Conservation (phyloP, 2,888 invertebrate genomes). For the Oscheius sp. region DNA sequence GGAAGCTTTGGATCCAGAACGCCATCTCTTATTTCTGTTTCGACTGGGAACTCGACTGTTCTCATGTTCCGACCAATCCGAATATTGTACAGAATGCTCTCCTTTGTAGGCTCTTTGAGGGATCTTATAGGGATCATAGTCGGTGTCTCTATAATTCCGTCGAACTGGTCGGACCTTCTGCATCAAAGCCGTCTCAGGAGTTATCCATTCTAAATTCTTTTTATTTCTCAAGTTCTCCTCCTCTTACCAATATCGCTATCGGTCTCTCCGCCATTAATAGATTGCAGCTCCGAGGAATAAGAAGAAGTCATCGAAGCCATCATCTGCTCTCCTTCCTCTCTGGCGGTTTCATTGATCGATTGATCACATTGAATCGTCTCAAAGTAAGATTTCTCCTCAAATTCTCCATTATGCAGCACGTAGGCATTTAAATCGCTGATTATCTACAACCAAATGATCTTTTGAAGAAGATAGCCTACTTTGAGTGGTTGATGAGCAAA, state of each 20-base stretch:
- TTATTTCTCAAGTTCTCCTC: background rate
- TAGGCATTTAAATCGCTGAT: constrained; percentile 39
- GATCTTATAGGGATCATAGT: constrained; percentile 50
- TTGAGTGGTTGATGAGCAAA: constrained; percentile 47
- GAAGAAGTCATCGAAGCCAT: constrained; percentile 67
- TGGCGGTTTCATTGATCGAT: constrained; percentile 2
- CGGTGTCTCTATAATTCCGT: constrained; percentile 28
- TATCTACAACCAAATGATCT: constrained; percentile 12
- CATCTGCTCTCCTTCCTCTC: constrained; percentile 35
- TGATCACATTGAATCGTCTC: constrained; percentile 17
- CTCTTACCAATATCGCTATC: constrained; percentile 59
- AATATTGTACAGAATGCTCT: constrained; percentile 58
- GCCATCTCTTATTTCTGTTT: constrained; percentile 30
- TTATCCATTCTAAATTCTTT: constrained; percentile 58
- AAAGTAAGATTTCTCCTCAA: constrained; percentile 18
- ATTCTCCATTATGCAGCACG: constrained; percentile 33
- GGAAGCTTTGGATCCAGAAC: constrained; percentile 38
- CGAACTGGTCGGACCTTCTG: constrained; percentile 9
- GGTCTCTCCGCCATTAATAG: constrained; percentile 64
- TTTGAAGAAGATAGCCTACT: constrained; percentile 20
- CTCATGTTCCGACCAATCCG: constrained; percentile 60
- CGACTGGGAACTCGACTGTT: constrained; percentile 28
- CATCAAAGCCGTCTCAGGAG: constrained; percentile 54
- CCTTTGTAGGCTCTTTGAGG: constrained; percentile 41
- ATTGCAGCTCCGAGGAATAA: constrained; percentile 66